These are phyloP conservation scores for Branchellion lobata DNA, from an alignment of 2,888 invertebrate species.

Conservation along the genomic window DNA sequence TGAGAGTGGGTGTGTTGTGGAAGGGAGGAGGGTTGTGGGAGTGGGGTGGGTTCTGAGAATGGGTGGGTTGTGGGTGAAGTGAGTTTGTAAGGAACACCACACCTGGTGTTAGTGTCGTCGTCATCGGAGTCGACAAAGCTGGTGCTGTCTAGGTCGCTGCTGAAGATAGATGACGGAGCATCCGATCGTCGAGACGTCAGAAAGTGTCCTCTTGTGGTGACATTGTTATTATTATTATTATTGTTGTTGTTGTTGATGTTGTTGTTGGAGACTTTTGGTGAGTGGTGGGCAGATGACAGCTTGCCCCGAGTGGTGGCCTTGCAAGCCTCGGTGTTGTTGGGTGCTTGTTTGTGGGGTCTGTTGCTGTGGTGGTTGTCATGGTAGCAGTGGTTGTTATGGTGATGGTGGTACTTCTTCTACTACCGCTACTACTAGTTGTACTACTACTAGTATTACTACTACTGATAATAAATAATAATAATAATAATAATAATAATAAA, in stretches of 20 bases:
- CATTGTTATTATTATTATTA: too few relatives aligned
- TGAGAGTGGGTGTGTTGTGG: constrained; percentile 47
- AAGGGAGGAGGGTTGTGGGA: background rate
- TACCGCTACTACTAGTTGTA: too few relatives aligned
- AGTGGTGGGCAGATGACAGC: too few relatives aligned
- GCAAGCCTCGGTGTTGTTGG: background rate
- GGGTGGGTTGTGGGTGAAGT: too few relatives aligned
- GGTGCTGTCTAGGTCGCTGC: constrained; percentile 92
- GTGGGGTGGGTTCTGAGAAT: background rate
- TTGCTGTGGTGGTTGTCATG: background rate
- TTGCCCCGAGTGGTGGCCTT: background rate
- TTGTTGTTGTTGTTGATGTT: background rate
- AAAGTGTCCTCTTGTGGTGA: background rate
- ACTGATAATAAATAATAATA: background rate
- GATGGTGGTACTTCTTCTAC: too few relatives aligned
- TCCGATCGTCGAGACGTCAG: constrained; percentile 64
- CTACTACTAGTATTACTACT: too few relatives aligned
- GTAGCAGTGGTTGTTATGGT: too few relatives aligned
- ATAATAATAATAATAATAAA: constrained; percentile 9
- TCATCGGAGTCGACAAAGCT: constrained; percentile 92
- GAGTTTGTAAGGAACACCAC: too few relatives aligned
- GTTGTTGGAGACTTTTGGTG: background rate
- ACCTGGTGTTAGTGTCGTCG: constrained; percentile 48
- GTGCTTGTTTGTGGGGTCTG: background rate
- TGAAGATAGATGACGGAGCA: constrained; percentile 83